Evolutionary conservation across 2,797 vertebrate genomes (phyloP), one percentile per base, ranked within the genome.

Genomic region (Falco berigora): DNA sequence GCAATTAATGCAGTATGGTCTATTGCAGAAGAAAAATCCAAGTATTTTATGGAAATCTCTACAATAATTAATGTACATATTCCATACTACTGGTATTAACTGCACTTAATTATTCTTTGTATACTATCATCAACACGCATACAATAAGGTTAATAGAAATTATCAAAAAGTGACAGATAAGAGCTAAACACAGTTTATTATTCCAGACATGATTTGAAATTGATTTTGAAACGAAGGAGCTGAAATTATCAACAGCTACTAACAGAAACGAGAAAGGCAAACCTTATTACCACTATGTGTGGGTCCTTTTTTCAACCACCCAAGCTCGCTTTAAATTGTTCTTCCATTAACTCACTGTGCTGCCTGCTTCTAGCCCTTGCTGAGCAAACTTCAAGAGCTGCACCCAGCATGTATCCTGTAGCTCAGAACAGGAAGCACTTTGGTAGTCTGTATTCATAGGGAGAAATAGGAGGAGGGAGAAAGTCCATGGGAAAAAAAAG

Each of bases 301-400:
- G 91, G 75, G 83, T 95, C 86, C 80, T 87, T 96, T 94, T 83
- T 96, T 86, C 71, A 95, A 40, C 94, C 92, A 92, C 94, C 82
- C 90, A 95, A 95, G 88, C 46, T 96, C 67, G 80, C 71, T 95
- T 89, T 88, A 97, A 97, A 95, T 94, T 97, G 97, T 97, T 95
- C 91, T 92, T 94, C 95, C 93, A 96, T 97, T 97, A 97, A 94
- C 93, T 91, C 75, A 69, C 94, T 91, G 78, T 88, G 76, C 94
- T 95, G 90, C 91, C 92, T 96, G 64, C 92, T 96, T 96, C 90
- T 85, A 85, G n/a, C 94, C 19, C 93, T 97, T 95, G 92, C 92
- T 96, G 96, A 96, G 95, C 90, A 89, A 95, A 96, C 97, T 96
- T 97, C 94, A 97, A 96, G 97, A 97, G 96, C 95, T 91, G 66